Base-by-base conservation (phyloP, 2,888 invertebrate species). In the Lasioglossum vierecki region DNA sequence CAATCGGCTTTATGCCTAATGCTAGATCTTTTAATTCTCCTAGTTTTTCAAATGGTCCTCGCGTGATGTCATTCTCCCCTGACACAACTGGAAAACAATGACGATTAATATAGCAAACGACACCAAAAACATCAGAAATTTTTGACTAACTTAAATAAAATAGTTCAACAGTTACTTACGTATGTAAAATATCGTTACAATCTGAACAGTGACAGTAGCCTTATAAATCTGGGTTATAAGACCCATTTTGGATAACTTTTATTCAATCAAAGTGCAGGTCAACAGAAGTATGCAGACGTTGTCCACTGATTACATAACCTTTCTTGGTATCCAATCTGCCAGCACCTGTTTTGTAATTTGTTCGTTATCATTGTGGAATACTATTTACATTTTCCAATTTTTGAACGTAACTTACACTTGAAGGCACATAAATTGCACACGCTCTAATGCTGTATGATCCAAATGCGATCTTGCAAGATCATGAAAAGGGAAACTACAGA, bases 191-290 rank as follows among this genome's bases (percentile, higher is more conserved):
- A 26, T 1, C 9, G n/a, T n/a, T 57, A n/a, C 11, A n/a, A 57
- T 0, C n/a, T 57, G n/a, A 1, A 8, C 0, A n/a, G n/a, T 11
- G n/a, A 57, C 9, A 4, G 22, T 22, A 1, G 1, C 57, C 1
- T 1, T 4, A 57, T 57, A 57, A n/a, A 57, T n/a, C 3, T 57
- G 0, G 9, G 0, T 4, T 4, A n/a, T 3, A n/a, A 57, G n/a
- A 57, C 57, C 57, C 57, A 57, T 57, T 4, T 57, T n/a, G 9
- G 8, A 57, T 9, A n/a, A 57, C 57, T 22, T n/a, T n/a, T 57
- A 57, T 57, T n/a, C 11, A n/a, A 57, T 11, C n/a, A n/a, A n/a
- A n/a, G 4, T 4, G n/a, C n/a, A n/a, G 57, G 57, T 11, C 11
- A n/a, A 57, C n/a, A n/a, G 9, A n/a, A 57, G 11, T n/a, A 11